A percentile compares a stretch with the other conserved stretches of the same genome.
phyloP scores from a whole-genome alignment of 2,888 invertebrate genomes.

The Dermolepida albohirtum region DNA sequence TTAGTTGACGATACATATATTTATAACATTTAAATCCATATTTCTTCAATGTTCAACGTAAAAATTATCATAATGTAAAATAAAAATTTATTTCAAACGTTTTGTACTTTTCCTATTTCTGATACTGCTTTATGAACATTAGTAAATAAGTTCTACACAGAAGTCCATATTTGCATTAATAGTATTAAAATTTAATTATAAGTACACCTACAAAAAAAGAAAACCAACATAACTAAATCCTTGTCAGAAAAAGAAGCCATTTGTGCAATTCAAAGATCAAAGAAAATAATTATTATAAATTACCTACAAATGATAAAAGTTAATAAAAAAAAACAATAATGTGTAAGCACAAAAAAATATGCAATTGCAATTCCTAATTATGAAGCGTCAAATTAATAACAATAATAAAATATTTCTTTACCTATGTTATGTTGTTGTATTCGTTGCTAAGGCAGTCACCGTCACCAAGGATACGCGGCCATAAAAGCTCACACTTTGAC shows the following conservation, averaged over 20 bases:
- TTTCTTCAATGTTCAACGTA: too few species aligned
- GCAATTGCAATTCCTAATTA: slow-evolving; percentile 17
- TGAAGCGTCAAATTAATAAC: slow-evolving; percentile 41
- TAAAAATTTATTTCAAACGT: not conserved
- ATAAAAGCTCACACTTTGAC: slow-evolving; percentile 62
- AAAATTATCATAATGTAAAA: too few species aligned
- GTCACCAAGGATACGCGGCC: slow-evolving; percentile 66
- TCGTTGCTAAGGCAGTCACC: slow-evolving; percentile 66
- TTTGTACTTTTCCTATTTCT: not conserved
- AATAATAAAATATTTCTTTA: slow-evolving; percentile 57
- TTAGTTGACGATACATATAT: too few species aligned
- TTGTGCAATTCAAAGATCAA: slow-evolving; percentile 44
- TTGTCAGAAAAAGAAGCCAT: slow-evolving; percentile 44
- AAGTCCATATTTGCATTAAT: slow-evolving; percentile 7
- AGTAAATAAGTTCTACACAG: not conserved
- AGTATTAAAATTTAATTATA: slow-evolving; percentile 6
- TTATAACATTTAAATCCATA: too few species aligned
- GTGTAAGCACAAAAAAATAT: slow-evolving; percentile 6
- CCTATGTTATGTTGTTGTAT: slow-evolving; percentile 67
- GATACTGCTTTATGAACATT: not conserved
- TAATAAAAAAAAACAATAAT: slow-evolving; percentile 30
- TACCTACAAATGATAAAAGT: slow-evolving; percentile 44
- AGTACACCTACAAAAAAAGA: slow-evolving; percentile 18
- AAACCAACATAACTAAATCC: slow-evolving; percentile 32
- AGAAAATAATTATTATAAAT: slow-evolving; percentile 38